Evolutionary conservation across 2,888 invertebrate genomes (phyloP).

Genomic region (Tetragonisca angustula): DNA sequence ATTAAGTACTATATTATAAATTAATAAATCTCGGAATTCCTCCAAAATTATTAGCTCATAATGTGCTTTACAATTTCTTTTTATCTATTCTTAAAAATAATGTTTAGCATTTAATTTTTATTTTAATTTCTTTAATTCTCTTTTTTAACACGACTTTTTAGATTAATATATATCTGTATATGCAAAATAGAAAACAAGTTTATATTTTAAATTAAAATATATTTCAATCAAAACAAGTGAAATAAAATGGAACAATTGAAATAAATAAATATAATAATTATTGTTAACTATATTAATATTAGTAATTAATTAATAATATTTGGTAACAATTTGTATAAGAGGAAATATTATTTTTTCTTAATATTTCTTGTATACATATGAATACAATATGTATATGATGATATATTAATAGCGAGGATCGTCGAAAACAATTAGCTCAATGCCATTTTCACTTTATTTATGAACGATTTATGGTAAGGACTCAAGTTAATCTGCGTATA

Average conservation of each 20-base stretch:
- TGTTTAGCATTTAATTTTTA: not conserved
- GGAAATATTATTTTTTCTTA: conserved; percentile 4
- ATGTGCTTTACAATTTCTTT: not conserved
- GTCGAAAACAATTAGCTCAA: not conserved
- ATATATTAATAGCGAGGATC: not conserved
- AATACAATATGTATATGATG: not conserved
- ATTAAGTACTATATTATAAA: not conserved
- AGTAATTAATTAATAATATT: conserved; percentile 3
- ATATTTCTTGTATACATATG: not conserved
- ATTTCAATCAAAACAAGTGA: conserved; percentile 11
- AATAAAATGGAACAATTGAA: not conserved
- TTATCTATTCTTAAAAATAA: not conserved
- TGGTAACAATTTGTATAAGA: conserved; percentile 5
- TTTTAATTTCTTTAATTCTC: not conserved
- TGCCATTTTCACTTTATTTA: not conserved
- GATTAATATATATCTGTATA: not conserved
- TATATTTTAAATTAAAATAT: conserved; percentile 6
- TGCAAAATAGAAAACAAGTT: not conserved
- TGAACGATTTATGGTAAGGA: not conserved
- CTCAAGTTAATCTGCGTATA: not conserved
- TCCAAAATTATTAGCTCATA: not conserved
- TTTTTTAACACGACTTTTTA: not conserved
- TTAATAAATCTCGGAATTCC: not conserved
- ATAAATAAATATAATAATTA: not conserved
- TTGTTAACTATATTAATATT: no score